Conservation (phyloP, 1,140 invertebrate genomes). For the Sinonovacula constricta region DNA sequence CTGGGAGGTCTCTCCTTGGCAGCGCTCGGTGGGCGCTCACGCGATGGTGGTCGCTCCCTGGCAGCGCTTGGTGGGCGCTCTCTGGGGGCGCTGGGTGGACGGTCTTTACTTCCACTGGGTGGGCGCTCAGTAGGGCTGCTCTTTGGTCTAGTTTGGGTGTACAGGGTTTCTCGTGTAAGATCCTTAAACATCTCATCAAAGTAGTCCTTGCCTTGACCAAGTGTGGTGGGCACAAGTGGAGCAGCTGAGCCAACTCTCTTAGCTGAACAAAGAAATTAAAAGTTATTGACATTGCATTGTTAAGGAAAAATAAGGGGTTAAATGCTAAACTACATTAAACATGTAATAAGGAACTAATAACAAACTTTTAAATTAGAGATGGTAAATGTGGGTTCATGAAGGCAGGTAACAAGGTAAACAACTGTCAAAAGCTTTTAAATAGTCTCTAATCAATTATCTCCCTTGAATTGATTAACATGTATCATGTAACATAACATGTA, state of each 20-base stretch:
- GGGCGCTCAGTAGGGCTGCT: constrained; percentile 55
- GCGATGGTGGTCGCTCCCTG: constrained; percentile 34
- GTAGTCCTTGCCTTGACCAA: constrained; percentile 83
- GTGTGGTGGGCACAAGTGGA: constrained; percentile 58
- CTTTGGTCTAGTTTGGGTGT: constrained; percentile 61
- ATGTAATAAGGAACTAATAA: too few relatives aligned
- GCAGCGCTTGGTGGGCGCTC: constrained; percentile 3
- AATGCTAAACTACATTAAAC: too few relatives aligned
- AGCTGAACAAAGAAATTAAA: too few relatives aligned
- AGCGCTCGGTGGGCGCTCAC: constrained; percentile 39
- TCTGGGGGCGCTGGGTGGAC: not conserved
- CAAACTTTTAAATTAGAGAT: too few relatives aligned
- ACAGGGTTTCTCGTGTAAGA: constrained; percentile 82
- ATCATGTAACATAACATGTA: too few relatives aligned
- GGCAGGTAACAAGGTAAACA: too few relatives aligned
- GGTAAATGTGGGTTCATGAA: too few relatives aligned
- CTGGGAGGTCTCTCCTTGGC: not conserved
- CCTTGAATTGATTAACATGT: too few relatives aligned
- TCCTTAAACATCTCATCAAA: constrained; percentile 88
- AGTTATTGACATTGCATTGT: too few relatives aligned
- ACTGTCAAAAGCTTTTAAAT: too few relatives aligned
- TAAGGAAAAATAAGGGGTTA: too few relatives aligned
- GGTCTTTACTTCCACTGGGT: constrained; percentile 36
- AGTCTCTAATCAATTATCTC: too few relatives aligned
- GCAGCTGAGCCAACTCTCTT: constrained; percentile 32